A percentile compares a stretch with the other conserved stretches of the same genome.
Conservation (phyloP, 2,797 vertebrate genomes). For the Brachymystax lenok region DNA sequence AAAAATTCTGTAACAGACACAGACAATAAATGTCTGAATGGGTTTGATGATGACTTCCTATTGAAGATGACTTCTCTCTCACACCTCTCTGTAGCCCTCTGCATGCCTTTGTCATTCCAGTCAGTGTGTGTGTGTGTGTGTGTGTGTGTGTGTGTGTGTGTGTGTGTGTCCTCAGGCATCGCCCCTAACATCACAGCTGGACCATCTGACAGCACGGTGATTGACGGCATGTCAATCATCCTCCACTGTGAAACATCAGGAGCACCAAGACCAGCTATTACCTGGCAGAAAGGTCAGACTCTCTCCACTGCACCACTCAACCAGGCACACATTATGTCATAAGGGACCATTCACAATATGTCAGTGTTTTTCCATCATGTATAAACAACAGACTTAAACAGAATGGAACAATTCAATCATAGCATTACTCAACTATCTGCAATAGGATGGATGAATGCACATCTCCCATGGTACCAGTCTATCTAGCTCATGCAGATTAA, state of each 20-base stretch:
- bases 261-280: slow-evolving; percentile 92
- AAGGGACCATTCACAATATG: background rate
- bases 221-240: slow-evolving; percentile 92
- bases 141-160: background rate
- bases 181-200: slow-evolving; percentile 96
- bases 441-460: background rate
- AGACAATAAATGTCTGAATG: background rate
- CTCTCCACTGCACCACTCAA: background rate
- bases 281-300: slow-evolving; percentile 92
- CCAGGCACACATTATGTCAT: background rate
- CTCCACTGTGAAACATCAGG: slow-evolving; percentile 94
- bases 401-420: background rate
- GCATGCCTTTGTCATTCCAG: slow-evolving; percentile 23
- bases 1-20: background rate
- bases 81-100: slow-evolving; percentile 31
- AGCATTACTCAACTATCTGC: background rate
- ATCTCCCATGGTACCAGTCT: background rate
- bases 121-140: no score
- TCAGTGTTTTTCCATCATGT: background rate
- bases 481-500: background rate
- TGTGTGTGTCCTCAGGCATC: slow-evolving; percentile 80
- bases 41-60: background rate
- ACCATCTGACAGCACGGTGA: slow-evolving; percentile 94
- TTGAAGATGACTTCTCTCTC: background rate
- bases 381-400: background rate